Conservation (phyloP, 2,113 vertebrate species). For the Mustelus asterias region DNA sequence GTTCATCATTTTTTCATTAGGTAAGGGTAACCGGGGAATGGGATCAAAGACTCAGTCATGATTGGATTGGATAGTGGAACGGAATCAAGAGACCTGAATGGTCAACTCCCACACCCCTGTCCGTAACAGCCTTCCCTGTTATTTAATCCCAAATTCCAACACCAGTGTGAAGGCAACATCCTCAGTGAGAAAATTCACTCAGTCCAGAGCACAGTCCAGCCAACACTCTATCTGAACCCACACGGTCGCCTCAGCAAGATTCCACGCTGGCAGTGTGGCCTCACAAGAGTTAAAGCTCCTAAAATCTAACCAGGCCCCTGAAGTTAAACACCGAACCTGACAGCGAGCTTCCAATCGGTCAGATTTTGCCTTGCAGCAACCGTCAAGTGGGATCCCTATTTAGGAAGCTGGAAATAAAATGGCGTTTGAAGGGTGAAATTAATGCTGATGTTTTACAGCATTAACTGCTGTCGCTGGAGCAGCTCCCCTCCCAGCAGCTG, state of each 20-base stretch:
- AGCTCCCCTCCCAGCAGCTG: background rate
- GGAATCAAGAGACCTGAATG: background rate
- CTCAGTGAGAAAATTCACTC: background rate
- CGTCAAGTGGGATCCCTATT: background rate
- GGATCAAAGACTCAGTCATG: background rate
- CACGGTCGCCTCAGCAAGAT: background rate
- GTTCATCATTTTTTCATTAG: background rate
- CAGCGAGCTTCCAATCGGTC: background rate
- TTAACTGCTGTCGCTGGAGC: background rate
- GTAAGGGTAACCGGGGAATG: background rate
- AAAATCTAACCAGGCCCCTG: background rate
- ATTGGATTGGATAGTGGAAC: background rate
- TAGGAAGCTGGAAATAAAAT: background rate
- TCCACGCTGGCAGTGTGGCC: background rate
- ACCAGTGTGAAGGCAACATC: background rate
- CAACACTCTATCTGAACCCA: background rate
- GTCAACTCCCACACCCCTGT: background rate
- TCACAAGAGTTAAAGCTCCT: background rate
- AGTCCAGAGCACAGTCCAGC: background rate
- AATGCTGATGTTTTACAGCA: background rate
- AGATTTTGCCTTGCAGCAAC: background rate
- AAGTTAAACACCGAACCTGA: background rate
- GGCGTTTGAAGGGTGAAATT: background rate
- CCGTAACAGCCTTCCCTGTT: background rate
- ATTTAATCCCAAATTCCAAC: background rate